Base-by-base conservation (phyloP, 2,888 invertebrate species). In the Steinernema hermaphroditum region DNA sequence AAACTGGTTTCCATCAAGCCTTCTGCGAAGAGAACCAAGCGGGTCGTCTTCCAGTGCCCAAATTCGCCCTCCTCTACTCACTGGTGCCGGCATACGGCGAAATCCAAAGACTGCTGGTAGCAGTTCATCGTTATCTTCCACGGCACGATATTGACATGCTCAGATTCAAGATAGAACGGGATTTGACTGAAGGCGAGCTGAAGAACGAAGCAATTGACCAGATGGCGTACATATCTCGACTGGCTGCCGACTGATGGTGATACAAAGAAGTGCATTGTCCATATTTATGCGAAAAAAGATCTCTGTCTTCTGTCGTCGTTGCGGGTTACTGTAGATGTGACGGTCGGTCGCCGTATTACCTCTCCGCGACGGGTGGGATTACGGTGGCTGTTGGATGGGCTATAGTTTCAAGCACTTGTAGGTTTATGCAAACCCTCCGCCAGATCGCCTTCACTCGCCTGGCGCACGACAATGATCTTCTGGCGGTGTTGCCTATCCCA, bases 141-240 rank as follows among this genome's bases (percentile, higher is more conserved):
- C 29, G 62, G 1, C 62, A 62, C 16, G 62, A 62, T 19, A 16
- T 62, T n/a, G 62, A 62, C 6, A 62, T 62, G 62, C 32, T 62
- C 16, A 24, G 9, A 2, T 62, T 32, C 29, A 22, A 27, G 16
- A 29, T 62, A 1, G 62, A 62, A 14, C 29, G 62, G 6, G 62
- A 62, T 32, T 37, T 37, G 37, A 12, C 6, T 37, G 32, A 16
- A 2, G 27, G 27, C 6, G 54, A 54, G 27, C 54, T 2, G 54
- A 22, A 54, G 27, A 54, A 19, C 46, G n/a, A 4, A n/a, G n/a
- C 16, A 19, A 19, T 46, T 4, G 46, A 19, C 16, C n/a, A 46
- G 46, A n/a, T 46, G 46, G n/a, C 46, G 46, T n/a, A 19, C n/a
- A n/a, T 46, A 19, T 46, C 46, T 6, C 19, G 4, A 19, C 4